Evolutionary conservation across 2,888 invertebrate species (phyloP), one percentile per base, ranked within the genome.

Genomic region (Sussaba pulchella): DNA sequence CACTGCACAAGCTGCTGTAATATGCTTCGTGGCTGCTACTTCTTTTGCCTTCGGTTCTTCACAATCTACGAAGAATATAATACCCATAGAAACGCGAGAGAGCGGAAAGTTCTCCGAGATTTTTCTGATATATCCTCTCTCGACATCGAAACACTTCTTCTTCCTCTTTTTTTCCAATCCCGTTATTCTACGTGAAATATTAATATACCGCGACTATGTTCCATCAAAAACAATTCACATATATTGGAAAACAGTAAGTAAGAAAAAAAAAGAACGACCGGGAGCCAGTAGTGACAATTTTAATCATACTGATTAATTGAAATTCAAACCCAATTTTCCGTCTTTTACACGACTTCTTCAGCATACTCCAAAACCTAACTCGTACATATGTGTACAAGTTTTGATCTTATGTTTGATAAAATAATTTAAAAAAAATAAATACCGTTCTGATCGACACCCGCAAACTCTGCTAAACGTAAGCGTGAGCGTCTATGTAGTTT

Each of bases 61-160:
- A 64, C 63, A 64, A 54, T 61, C 26, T 41, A 36, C 72, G 14
- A 24, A 52, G 50, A 73, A 73, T 52, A 63, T 73, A 73, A 73
- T 63, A 73, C 63, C 43, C 63, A 52, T 52, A 43, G 24, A 73
- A 63, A 52, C 24, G 39, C 41, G 63, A 19, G 52, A 64, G 43
- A 52, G 31, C 26, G 50, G 26, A 54, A 63, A 73, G 41, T 21
- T 24, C 24, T 72, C 26, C 31, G 26, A 41, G 26, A 73, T 63
- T 73, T 52, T 26, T 26, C n/a, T 14, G 61, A 19, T 39, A 9
- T 73, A 63, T 64, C 14, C 52, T 24, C 17, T 17, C 50, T n/a
- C n/a, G n/a, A n/a, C n/a, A 39, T 21, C 12, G 26, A 52, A 43
- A 36, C 14, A 45, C 12, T 12, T 10, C 3, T 57, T 26, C 24